Evolutionary conservation across 2,113 vertebrate genomes (phyloP), one percentile per base, ranked within the genome.

Genomic region (Seriola aureovittata): DNA sequence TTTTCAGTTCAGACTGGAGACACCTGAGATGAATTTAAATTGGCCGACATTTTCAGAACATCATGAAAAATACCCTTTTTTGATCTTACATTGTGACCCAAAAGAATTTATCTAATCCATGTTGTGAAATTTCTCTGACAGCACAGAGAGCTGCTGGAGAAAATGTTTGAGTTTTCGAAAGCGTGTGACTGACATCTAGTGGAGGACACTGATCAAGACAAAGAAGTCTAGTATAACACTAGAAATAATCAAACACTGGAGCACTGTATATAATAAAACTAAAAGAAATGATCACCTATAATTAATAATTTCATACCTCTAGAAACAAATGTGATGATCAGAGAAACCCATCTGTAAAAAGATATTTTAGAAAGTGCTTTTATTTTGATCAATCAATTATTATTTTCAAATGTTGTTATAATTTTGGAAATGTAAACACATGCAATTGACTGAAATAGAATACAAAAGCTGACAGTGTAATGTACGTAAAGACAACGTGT

Each of bases 101-200:
- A n/a, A 63, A 73, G 11, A 62, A 60, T 48, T 42, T 13, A 23
- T 55, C 34, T 34, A 42, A 71, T 66, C 25, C 32, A 13, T 38
- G 9, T 32, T 12, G 0, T 40, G 11, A 38, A 23, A 66, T 58
- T 16, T 1, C 23, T 19, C 9, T 58, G 5, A 50, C 2, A 25
- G 40, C 46, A 46, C 46, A 54, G 44, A 42, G 4, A 46, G 21
- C 38, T 68, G 70, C n/a, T 62, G 58, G 32, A 19, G 3, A 82
- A 8, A 52, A 29, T 17, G 57, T 12, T n/a, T 17, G n/a, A 55
- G 17, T 42, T 19, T 80, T 50, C 76, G 1, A 70, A 86, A 90
- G 88, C 44, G 63, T 81, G 5, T 88, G 72, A 89, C 74, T 95
- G 94, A 80, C 94, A 93, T 80, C 94, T 93, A 88, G 93, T 94